These are phyloP conservation scores for Myocastor coypus DNA, from an alignment of 2,113 vertebrate genomes.

Conservation along the genomic window DNA sequence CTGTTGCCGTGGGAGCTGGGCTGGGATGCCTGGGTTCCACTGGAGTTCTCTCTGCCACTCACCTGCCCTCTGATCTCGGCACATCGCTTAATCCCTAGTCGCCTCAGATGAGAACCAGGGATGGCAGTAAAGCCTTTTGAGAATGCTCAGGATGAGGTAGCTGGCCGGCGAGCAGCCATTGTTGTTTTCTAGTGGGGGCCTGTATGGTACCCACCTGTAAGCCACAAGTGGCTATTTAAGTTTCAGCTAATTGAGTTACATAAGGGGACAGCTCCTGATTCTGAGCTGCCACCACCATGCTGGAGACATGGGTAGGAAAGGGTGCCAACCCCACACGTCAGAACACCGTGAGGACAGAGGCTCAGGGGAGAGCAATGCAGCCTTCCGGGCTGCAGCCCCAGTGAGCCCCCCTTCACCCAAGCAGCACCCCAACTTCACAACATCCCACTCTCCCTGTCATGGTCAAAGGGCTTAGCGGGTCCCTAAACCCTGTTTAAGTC, in stretches of 20 bases:
- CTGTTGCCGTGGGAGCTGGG: not conserved
- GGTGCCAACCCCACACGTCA: not conserved
- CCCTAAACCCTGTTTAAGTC: not conserved
- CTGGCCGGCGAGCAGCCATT: not conserved
- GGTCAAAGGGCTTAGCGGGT: not conserved
- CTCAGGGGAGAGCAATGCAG: not conserved
- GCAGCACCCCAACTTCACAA: not conserved
- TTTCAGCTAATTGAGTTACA: slow-evolving; percentile 35
- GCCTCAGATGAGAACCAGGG: not conserved
- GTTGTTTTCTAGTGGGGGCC: not conserved
- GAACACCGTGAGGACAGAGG: not conserved
- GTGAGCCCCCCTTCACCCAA: not conserved
- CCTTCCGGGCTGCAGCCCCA: not conserved
- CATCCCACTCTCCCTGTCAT: not conserved
- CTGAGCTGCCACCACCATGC: fast-evolving
- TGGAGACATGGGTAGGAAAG: not conserved
- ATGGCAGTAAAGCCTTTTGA: not conserved
- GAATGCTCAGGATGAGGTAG: not conserved
- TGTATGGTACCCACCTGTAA: not conserved
- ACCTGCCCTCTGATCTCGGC: not conserved
- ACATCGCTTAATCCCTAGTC: not conserved
- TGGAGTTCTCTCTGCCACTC: not conserved
- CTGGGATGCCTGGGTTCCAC: not conserved
- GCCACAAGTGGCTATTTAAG: not conserved
- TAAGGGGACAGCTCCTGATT: not conserved